Conservation (phyloP, 2,888 invertebrate genomes). For the Drosophila cognata region DNA sequence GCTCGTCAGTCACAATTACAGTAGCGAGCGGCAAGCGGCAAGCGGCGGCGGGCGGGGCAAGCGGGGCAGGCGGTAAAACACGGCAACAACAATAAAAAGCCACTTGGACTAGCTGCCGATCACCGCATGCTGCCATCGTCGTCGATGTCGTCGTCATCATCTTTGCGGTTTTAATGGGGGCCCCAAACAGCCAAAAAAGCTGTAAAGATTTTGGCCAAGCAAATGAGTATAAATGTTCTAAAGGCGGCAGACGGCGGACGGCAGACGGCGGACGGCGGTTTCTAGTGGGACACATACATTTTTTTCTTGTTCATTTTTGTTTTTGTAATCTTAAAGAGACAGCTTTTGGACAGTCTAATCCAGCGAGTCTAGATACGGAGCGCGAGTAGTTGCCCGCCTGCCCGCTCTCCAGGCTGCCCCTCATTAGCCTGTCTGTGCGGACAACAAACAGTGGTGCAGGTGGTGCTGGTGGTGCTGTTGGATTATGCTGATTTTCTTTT, state of each 20-base stretch:
- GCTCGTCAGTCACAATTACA: conserved; percentile 53
- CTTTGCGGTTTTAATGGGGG: conserved; percentile 46
- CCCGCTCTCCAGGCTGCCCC: background rate
- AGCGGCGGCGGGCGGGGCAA: background rate
- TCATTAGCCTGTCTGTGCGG: background rate
- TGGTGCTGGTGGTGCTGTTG: background rate
- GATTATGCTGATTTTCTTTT: background rate
- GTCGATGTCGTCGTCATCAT: conserved; percentile 6
- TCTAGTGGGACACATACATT: background rate
- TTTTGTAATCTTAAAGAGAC: conserved; percentile 1
- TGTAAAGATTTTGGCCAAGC: conserved; percentile 67
- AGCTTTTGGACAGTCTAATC: conserved; percentile 21
- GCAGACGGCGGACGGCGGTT: background rate
- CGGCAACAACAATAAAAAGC: conserved; percentile 38
- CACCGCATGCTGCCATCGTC: conserved; percentile 64
- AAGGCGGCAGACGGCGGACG: conserved; percentile 17
- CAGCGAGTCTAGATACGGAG: background rate
- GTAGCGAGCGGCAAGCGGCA: conserved; percentile 23
- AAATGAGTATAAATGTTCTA: conserved; percentile 57
- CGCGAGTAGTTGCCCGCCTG: background rate
- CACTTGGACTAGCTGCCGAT: conserved; percentile 62
- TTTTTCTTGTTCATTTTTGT: background rate
- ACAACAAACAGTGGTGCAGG: background rate
- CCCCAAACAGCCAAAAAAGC: conserved; percentile 47
- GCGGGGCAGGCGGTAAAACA: conserved; percentile 1